Evolutionary conservation across 2,888 invertebrate genomes (phyloP).

Genomic region (Melangyna quadrimaculata): DNA sequence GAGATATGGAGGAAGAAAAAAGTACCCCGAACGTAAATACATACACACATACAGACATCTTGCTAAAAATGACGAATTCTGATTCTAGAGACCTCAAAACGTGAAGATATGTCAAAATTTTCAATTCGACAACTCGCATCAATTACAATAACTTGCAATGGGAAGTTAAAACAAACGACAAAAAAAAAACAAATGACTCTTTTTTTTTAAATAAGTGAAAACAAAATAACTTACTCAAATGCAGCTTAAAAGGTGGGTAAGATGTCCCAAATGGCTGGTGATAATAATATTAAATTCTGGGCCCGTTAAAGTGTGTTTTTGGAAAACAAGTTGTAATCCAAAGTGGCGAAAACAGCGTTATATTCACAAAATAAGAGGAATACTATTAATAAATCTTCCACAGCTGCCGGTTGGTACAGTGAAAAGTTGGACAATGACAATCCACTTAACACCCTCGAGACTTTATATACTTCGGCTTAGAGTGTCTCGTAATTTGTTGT

Average conservation of each 20-base stretch:
- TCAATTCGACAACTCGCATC: too few species aligned
- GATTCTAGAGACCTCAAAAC: too few species aligned
- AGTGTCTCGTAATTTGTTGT: conserved; percentile 19
- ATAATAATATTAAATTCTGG: conserved; percentile 40
- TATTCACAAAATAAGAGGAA: conserved; percentile 12
- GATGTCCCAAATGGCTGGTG: conserved; percentile 6
- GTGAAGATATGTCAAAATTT: too few species aligned
- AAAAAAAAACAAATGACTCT: conserved; percentile 10
- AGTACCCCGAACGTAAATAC: too few species aligned
- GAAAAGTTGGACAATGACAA: conserved; percentile 54
- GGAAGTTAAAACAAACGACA: conserved; percentile 18
- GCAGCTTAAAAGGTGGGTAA: conserved; percentile 15
- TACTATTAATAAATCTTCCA: conserved; percentile 25
- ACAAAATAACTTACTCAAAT: conserved; percentile 45
- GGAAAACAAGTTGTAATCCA: conserved; percentile 42
- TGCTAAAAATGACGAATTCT: too few species aligned
- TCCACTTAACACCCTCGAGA: conserved; percentile 55
- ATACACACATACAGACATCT: too few species aligned
- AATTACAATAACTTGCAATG: too few species aligned
- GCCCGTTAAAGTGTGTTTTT: conserved; percentile 46
- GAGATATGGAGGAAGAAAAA: too few species aligned
- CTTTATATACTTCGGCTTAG: conserved; percentile 53
- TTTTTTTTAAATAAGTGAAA: background rate
- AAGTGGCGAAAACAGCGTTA: conserved; percentile 7
- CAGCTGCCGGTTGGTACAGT: conserved; percentile 35